Base-by-base conservation (phyloP, 1,140 invertebrate species). In the Drosophila lacteicornis region DNA sequence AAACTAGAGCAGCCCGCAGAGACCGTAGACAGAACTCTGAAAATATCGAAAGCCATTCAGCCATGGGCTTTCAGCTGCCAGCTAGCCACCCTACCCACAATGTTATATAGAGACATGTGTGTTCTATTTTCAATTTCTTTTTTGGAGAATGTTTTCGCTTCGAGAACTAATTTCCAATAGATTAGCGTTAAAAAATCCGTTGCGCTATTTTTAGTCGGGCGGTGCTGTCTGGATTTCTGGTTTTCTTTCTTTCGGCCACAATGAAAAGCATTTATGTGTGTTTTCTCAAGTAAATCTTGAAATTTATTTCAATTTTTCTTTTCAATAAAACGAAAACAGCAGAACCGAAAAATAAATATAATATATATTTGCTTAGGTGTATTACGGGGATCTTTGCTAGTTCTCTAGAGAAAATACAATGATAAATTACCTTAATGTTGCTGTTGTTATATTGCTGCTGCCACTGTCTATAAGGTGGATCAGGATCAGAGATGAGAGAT, bases 91-190 rank as follows among this genome's bases (percentile, higher is more conserved):
- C 56, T 55, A 62, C 19, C n/a, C 38, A 56, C 38, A 57, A 36
- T 36, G 33, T 38, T 61, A 59, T 65, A 79, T 43, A 49, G n/a
- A 75, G 43, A 57, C 53, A 76, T 51, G 50, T 65, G 33, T 51
- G 50, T 88, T 83, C 77, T 87, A 88, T 87, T 87, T 87, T 87
- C 65, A 88, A 83, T 75, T 78, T 79, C 38, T 50, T 87, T 81
- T 88, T 88, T 88, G 84, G 84, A 88, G 82, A 79, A 81, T 84
- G 74, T 75, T 84, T 74, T 43, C 38, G 55, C 45, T 73, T 73
- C 67, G 79, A 76, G 82, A 76, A 86, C 86, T 91, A 91, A 90
- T 90, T 90, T 90, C 86, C 85, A 82, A 91, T 82, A 90, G 86
- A 90, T 90, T 90, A 90, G 85, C 86, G 70, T 60, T 91, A 71